Percentiles rank a stretch among this genome's conserved stretches.
phyloP scores from a whole-genome alignment of 2,113 vertebrate genomes.

The Atlantisia rogersi region DNA sequence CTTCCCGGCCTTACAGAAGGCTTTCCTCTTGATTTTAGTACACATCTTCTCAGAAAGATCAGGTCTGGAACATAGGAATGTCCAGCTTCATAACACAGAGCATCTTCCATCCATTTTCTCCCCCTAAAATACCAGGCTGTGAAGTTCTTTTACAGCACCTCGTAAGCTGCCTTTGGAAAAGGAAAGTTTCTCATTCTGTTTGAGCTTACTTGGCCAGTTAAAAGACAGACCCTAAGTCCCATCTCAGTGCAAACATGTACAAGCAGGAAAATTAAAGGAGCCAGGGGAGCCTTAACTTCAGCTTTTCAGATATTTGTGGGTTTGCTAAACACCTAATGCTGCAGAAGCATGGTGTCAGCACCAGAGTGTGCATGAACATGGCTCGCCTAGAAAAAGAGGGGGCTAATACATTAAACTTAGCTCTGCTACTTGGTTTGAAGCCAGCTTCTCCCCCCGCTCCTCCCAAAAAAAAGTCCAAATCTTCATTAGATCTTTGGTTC shows the following conservation, averaged over 20 bases:
- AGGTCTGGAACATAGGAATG: background rate
- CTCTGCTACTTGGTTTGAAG: background rate
- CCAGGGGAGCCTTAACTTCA: conserved; percentile 18
- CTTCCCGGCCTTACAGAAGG: background rate
- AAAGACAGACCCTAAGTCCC: background rate
- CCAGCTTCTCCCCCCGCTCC: background rate
- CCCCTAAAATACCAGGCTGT: background rate
- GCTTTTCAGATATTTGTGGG: conserved; percentile 9
- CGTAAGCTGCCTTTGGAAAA: background rate
- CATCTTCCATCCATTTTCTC: background rate
- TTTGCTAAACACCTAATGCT: conserved; percentile 7
- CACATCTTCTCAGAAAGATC: background rate
- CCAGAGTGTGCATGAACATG: background rate
- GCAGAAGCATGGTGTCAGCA: background rate
- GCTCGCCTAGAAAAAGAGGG: background rate
- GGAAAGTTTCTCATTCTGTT: background rate
- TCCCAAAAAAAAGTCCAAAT: background rate
- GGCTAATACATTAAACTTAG: background rate
- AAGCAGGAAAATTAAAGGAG: background rate
- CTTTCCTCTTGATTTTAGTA: background rate
- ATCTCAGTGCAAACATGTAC: background rate
- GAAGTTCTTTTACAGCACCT: background rate
- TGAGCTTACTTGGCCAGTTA: background rate
- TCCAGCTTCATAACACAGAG: background rate
- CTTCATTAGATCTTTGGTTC: background rate